Evolutionary conservation across 2,797 vertebrate genomes (phyloP).

Genomic region (Eurystomus glaucurus): DNA sequence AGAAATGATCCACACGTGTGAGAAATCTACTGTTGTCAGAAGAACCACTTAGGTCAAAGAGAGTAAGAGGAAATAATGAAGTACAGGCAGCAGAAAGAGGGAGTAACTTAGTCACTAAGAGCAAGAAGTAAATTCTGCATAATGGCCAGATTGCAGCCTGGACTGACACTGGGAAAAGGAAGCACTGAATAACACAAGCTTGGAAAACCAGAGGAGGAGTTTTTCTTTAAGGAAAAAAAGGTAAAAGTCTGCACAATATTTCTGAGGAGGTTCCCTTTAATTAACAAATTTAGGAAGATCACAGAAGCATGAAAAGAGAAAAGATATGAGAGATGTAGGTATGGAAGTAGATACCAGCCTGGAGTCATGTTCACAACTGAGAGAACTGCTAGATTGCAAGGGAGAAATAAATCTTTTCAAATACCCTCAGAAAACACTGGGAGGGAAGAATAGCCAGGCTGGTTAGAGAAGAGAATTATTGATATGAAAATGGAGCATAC

Average conservation of each 20-base stretch:
- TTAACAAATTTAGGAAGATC: constrained; percentile 22
- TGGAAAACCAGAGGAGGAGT: background rate
- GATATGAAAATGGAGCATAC: constrained; percentile 8
- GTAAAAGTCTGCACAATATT: background rate
- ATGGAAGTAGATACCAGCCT: background rate
- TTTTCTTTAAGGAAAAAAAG: background rate
- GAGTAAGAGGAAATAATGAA: constrained; percentile 25
- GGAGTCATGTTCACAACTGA: background rate
- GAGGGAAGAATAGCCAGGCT: background rate
- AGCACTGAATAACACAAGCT: background rate
- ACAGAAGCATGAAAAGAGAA: background rate
- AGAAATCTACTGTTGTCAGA: background rate
- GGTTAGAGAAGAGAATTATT: constrained; percentile 17
- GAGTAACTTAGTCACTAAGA: background rate
- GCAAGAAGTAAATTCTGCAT: background rate
- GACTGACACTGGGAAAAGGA: background rate
- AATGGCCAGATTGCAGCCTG: background rate
- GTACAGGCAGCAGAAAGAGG: background rate
- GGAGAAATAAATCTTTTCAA: constrained; percentile 35
- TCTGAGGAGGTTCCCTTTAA: background rate
- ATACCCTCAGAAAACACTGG: background rate
- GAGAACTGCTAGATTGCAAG: background rate
- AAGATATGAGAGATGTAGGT: background rate
- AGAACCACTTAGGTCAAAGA: background rate
- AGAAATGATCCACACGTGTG: background rate